These are phyloP conservation scores for Epinotia demarniana DNA, from an alignment of 2,888 invertebrate genomes.

Conservation along the genomic window DNA sequence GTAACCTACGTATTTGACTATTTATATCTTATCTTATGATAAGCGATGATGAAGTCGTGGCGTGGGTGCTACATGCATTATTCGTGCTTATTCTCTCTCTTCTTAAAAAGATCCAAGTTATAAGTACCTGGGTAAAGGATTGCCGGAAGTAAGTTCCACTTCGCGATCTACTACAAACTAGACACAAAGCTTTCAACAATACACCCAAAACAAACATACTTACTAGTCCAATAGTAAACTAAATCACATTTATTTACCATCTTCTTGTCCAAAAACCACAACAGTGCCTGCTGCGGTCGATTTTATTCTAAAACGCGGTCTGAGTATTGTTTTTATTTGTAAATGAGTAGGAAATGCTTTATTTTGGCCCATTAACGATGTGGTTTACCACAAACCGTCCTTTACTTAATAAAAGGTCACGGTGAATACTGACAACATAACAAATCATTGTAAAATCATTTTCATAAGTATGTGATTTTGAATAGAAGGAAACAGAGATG, in stretches of 20 bases:
- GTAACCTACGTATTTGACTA: too few species aligned
- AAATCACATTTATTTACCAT: conserved; percentile 16
- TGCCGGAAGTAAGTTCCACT: too few species aligned
- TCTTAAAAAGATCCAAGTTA: too few species aligned
- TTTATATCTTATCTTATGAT: too few species aligned
- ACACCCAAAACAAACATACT: too few species aligned
- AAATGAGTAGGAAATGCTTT: conserved; percentile 40
- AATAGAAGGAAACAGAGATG: background rate
- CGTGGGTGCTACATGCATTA: too few species aligned
- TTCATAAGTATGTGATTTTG: background rate
- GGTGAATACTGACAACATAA: conserved; percentile 22
- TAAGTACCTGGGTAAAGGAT: too few species aligned
- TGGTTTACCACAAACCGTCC: conserved; percentile 26
- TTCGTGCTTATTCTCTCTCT: too few species aligned
- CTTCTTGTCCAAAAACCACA: conserved; percentile 28
- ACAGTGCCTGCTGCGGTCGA: conserved; percentile 28
- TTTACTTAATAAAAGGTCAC: conserved; percentile 36
- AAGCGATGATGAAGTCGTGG: too few species aligned
- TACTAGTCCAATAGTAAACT: background rate
- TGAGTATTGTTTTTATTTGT: conserved; percentile 16
- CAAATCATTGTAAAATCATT: conserved; percentile 8
- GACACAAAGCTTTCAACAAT: too few species aligned
- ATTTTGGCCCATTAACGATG: conserved; percentile 32
- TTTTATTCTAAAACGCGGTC: conserved; percentile 26
- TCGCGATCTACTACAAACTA: too few species aligned